Evolutionary conservation across 35 echinoderm and acorn worm genomes (phyloP).

Genomic region (Patiria miniata): DNA sequence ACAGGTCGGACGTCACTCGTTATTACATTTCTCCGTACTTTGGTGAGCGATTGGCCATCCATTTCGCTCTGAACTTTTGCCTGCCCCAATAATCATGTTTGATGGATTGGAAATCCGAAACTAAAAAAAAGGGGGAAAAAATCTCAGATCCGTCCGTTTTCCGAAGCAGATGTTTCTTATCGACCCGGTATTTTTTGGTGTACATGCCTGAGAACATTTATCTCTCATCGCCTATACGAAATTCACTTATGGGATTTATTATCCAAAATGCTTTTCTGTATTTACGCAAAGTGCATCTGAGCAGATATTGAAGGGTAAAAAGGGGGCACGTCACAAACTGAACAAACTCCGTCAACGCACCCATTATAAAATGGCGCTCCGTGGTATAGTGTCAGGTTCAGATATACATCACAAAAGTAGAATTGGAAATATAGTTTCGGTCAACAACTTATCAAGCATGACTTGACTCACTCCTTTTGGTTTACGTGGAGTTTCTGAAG

Average conservation of each 20-base stretch:
- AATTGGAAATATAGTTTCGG: no score
- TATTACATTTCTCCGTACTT: background rate
- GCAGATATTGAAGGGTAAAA: background rate
- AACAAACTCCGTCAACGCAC: background rate
- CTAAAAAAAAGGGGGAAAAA: no score
- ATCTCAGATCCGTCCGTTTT: no score
- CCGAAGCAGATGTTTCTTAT: conserved; percentile 2
- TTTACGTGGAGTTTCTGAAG: no score
- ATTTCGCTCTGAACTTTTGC: conserved; percentile 6
- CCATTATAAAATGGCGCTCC: conserved; percentile 20
- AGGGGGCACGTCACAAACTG: no score
- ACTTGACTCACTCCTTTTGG: no score
- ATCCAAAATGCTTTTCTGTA: conserved; percentile 19
- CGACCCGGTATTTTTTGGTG: background rate
- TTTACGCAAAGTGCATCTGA: conserved; percentile 17
- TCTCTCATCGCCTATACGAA: background rate
- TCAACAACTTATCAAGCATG: no score
- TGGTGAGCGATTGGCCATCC: background rate
- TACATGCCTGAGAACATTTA: background rate
- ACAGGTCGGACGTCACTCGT: conserved; percentile 29
- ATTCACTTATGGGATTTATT: background rate
- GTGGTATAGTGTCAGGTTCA: no score
- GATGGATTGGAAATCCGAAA: no score
- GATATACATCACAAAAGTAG: no score
- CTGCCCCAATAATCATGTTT: background rate